A percentile compares a stretch with the other conserved stretches of the same genome.
Conservation (phyloP, 2,888 invertebrate genomes). For the Fabriciana adippe region DNA sequence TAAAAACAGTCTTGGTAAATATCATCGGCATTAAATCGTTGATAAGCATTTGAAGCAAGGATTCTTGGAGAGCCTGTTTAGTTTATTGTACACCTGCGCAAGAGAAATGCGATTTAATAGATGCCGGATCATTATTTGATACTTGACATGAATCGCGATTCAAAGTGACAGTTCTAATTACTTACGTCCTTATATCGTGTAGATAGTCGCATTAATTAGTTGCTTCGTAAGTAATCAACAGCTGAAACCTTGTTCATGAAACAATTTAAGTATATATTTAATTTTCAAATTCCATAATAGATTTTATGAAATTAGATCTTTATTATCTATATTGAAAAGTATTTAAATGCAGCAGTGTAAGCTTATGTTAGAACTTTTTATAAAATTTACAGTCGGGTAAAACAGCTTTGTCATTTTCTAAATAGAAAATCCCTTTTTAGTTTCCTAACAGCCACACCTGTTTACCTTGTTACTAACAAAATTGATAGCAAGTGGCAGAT, state of each 20-base stretch:
- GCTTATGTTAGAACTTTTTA: no score
- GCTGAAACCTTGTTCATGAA: background rate
- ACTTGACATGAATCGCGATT: constrained; percentile 21
- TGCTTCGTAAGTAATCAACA: background rate
- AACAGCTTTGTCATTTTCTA: constrained; percentile 11
- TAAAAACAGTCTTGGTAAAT: constrained; percentile 35
- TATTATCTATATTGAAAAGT: no score
- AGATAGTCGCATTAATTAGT: constrained; percentile 9
- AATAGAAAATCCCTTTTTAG: constrained; percentile 20
- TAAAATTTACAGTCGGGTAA: background rate
- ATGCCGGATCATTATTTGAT: constrained; percentile 26
- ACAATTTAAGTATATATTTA: no score
- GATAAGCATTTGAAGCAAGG: constrained; percentile 32
- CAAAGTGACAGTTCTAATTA: constrained; percentile 27
- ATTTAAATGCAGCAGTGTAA: no score
- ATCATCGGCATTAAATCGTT: constrained; percentile 36
- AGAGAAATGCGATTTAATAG: constrained; percentile 21
- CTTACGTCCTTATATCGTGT: constrained; percentile 9
- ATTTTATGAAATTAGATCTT: no score
- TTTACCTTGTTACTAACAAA: constrained; percentile 33
- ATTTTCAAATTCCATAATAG: no score
- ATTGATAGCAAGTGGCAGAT: constrained; percentile 38
- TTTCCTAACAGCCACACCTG: constrained; percentile 24
- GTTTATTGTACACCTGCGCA: constrained; percentile 27
- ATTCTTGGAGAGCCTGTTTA: constrained; percentile 27